Evolutionary conservation across 2,888 invertebrate species (phyloP), one percentile per base, ranked within the genome.

Genomic region (Leptinotarsa juncta): DNA sequence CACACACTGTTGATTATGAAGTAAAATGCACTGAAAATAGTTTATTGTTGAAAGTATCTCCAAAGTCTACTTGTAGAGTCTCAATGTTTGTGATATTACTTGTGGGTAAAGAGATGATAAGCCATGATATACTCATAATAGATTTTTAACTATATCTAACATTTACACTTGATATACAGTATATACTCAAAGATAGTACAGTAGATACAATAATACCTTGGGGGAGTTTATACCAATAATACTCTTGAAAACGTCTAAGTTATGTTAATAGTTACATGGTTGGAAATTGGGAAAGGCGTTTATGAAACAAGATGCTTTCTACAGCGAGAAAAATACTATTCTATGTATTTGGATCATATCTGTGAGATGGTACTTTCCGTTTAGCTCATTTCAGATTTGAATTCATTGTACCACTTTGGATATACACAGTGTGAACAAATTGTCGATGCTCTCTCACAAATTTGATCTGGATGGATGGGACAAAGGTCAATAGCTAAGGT

Each of bases 401-500:
- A 42, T 42, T 32, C 32, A 32, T 32, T 7, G 7, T 42, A 42
- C 42, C 10, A 42, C 42, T 3, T 42, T 42, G 10, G 42, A 42
- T 42, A 42, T 42, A 42, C 10, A 42, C 42, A 42, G 42, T 42
- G 57, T 57, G 1, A 18, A 57, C 12, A 20, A 14, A 15, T 16
- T n/a, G 3, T 14, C 16, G 26, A 3, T 15, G 50, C 51, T 51
- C 76, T 79, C 81, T 81, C 78, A 81, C 83, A 82, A 83, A 83
- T 82, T 83, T 83, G 81, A 78, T 79, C 70, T 71, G 71, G 75
- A 51, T 55, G 71, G 75, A 75, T 74, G 76, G 71, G 71, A 75
- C 65, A 79, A 72, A 80, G 77, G 78, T 73, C 75, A 79, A 82
- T 87, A 88, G 87, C 85, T 85, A 88, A 88, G 88, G 88, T 87